Conservation (phyloP, 2,113 vertebrate genomes). For the Pyrgilauda ruficollis region DNA sequence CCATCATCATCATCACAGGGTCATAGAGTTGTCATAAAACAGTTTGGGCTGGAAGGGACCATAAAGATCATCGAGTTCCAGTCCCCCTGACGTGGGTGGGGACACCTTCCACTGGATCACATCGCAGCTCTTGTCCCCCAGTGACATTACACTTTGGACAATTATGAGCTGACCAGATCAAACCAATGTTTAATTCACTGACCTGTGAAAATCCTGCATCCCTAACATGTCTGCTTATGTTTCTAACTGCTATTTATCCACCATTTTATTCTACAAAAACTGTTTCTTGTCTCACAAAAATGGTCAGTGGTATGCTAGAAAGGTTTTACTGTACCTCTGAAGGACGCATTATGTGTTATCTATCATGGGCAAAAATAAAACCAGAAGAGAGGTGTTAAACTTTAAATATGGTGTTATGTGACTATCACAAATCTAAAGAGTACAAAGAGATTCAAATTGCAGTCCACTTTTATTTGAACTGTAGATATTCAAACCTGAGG, state of each 20-base stretch:
- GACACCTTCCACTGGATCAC: background rate
- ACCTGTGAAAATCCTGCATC: background rate
- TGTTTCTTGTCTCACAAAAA: background rate
- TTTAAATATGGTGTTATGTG: background rate
- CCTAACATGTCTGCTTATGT: background rate
- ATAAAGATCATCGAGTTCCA: background rate
- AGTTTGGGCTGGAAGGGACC: background rate
- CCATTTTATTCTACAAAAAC: background rate
- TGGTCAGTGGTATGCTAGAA: background rate
- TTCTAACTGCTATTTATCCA: background rate
- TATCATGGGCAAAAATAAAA: background rate
- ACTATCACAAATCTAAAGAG: background rate
- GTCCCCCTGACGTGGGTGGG: fast-evolving
- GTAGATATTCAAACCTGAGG: background rate
- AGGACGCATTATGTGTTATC: background rate
- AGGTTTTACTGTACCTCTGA: background rate
- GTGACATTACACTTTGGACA: background rate
- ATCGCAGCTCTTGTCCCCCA: background rate
- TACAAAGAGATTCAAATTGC: background rate
- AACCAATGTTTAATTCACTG: background rate
- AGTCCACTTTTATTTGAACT: background rate
- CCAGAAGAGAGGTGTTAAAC: background rate
- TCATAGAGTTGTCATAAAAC: fast-evolving
- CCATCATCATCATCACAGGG: background rate
- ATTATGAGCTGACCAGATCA: background rate